Evolutionary conservation across 1,140 invertebrate genomes (phyloP).

Genomic region (Neoseiulus cucumeris): DNA sequence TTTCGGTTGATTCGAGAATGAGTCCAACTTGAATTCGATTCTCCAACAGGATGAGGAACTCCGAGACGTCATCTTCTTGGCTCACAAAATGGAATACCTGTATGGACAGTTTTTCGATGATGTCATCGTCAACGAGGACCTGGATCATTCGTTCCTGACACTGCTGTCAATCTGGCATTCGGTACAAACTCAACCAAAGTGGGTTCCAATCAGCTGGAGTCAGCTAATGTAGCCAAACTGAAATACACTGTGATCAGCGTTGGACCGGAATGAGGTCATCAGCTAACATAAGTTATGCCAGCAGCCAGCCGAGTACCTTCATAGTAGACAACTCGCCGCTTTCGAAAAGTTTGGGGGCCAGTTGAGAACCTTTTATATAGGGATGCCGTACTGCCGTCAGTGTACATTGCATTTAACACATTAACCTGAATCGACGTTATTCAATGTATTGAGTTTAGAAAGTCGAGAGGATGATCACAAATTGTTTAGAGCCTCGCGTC

Average conservation of each 20-base stretch:
- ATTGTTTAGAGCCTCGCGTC: no score
- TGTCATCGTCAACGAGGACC: conserved; percentile 70
- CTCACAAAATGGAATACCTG: conserved; percentile 71
- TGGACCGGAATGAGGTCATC: not conserved
- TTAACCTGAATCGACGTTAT: no score
- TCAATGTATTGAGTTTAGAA: no score
- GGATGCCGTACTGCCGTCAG: no score
- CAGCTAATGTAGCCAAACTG: conserved; percentile 16
- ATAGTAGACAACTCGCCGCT: no score
- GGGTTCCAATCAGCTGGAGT: conserved; percentile 88
- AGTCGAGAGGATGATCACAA: no score
- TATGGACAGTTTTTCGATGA: conserved; percentile 91
- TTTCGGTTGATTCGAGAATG: not conserved
- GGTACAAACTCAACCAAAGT: conserved; percentile 78
- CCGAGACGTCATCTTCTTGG: conserved; percentile 61
- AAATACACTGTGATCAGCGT: conserved; percentile 2
- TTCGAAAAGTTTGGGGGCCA: no score
- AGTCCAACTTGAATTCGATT: conserved; percentile 13
- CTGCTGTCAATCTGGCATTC: conserved; percentile 56
- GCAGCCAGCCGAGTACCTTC: no score
- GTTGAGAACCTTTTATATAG: no score
- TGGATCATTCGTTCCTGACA: conserved; percentile 64
- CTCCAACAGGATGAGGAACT: conserved; percentile 68
- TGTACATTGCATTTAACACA: no score
- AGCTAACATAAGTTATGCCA: no score